phyloP scores from a whole-genome alignment of 1,140 invertebrate genomes.

The Ceratitis capitata region DNA sequence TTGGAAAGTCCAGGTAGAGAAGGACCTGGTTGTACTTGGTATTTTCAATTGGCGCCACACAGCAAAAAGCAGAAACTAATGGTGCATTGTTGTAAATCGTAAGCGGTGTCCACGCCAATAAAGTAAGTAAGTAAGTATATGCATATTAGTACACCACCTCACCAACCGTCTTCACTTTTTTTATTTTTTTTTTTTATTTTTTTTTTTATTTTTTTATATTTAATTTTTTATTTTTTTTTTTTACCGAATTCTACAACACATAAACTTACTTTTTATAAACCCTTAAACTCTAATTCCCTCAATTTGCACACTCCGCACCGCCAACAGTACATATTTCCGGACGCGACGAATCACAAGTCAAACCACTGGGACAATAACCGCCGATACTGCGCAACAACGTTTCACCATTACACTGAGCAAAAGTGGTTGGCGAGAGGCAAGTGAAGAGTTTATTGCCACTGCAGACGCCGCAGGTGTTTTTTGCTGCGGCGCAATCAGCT shows the following conservation, averaged over 20 bases:
- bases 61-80: too few species aligned
- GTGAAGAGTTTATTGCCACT: slow-evolving; percentile 47
- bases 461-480: slow-evolving; percentile 48
- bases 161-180: too few species aligned
- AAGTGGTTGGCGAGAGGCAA: slow-evolving; percentile 58
- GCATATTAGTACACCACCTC: too few species aligned
- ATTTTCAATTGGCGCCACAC: too few species aligned
- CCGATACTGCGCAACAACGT: neutral
- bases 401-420: slow-evolving; percentile 49
- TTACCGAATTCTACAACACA: neutral
- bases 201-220: too few species aligned
- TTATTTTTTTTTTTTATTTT: too few species aligned
- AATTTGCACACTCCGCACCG: slow-evolving; percentile 41
- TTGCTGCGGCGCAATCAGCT: slow-evolving; percentile 16
- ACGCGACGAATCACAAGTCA: slow-evolving; percentile 48
- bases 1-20: too few species aligned
- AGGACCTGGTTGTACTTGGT: too few species aligned
- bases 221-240: too few species aligned
- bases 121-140: too few species aligned
- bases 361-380: slow-evolving; percentile 46
- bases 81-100: too few species aligned
- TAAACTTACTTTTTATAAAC: neutral
- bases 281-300: neutral
- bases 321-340: slow-evolving; percentile 51
- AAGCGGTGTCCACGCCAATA: too few species aligned